These are phyloP conservation scores for Tokudaia tokunoshimensis DNA, from an alignment of 2,797 vertebrate genomes.

Conservation along the genomic window DNA sequence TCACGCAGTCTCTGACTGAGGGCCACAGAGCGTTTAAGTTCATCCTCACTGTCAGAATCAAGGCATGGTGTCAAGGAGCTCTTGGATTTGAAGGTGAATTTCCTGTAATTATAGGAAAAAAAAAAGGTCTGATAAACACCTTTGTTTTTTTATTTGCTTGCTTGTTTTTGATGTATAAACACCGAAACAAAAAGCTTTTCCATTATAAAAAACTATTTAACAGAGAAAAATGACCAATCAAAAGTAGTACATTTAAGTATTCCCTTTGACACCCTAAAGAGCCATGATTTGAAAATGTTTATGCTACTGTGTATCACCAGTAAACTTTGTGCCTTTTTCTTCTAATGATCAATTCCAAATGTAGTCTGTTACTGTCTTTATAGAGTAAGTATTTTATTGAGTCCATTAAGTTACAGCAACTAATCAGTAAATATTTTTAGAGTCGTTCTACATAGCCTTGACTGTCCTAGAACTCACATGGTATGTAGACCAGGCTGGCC, in stretches of 20 bases:
- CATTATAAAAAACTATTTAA: constrained; percentile 66
- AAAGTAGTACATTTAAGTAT: constrained; percentile 64
- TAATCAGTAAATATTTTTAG: background rate
- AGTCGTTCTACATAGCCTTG: background rate
- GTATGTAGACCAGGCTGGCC: background rate
- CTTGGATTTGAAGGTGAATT: constrained; percentile 92
- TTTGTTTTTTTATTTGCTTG: constrained; percentile 38
- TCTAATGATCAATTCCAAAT: constrained; percentile 71
- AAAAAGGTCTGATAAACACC: constrained; percentile 47
- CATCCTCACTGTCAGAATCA: constrained; percentile 98
- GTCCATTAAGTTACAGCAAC: constrained; percentile 79
- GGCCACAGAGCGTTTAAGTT: constrained; percentile 91
- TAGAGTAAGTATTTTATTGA: constrained; percentile 64
- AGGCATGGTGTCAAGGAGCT: constrained; percentile 87
- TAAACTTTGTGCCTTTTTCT: constrained; percentile 72
- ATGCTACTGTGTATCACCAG: constrained; percentile 13
- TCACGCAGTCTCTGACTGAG: constrained; percentile 91
- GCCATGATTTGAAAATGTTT: constrained; percentile 74
- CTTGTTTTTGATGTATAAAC: constrained; percentile 51
- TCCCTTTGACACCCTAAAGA: constrained; percentile 74
- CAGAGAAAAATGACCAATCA: constrained; percentile 36
- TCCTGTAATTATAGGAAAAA: constrained; percentile 88
- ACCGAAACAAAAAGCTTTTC: constrained; percentile 70
- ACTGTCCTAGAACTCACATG: no score
- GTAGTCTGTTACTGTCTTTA: constrained; percentile 59